A percentile compares a stretch with the other conserved stretches of the same genome.
These are phyloP conservation scores for Malachius bipustulatus DNA, from an alignment of 2,888 invertebrate species.

Conservation along the genomic window DNA sequence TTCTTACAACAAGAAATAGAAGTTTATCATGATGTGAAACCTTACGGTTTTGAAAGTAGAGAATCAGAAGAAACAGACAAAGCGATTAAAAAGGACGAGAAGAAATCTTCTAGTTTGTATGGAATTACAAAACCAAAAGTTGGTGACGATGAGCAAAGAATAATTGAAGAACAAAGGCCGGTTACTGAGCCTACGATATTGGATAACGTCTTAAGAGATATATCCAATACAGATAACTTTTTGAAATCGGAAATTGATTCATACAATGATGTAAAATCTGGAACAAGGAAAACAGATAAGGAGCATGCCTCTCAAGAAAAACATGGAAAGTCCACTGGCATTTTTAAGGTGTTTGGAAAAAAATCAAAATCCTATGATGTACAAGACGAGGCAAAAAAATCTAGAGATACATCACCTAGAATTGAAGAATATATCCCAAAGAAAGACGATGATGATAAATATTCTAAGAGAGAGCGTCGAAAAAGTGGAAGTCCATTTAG, in stretches of 20 bases:
- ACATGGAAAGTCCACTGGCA: slow-evolving; percentile 15
- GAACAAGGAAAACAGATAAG: slow-evolving; percentile 6
- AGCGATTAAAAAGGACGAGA: no score
- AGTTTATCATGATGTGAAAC: slow-evolving; percentile 20
- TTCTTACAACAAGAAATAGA: slow-evolving; percentile 24
- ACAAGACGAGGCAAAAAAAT: not conserved
- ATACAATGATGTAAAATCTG: slow-evolving; percentile 3
- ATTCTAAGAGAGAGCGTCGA: not conserved
- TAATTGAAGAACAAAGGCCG: slow-evolving; percentile 5
- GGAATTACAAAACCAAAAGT: no score
- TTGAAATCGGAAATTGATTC: slow-evolving; percentile 5
- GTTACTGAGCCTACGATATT: slow-evolving; percentile 9
- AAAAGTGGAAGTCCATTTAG: not conserved
- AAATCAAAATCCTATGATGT: not conserved
- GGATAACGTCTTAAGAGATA: slow-evolving; percentile 6
- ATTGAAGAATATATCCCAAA: not conserved
- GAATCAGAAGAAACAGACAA: slow-evolving; percentile 10
- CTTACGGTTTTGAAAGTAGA: slow-evolving; percentile 7
- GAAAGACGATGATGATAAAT: not conserved
- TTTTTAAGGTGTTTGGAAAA: not conserved
- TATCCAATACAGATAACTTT: slow-evolving; percentile 5
- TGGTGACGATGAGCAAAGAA: no score
- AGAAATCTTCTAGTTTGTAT: no score
- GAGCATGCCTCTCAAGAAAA: slow-evolving; percentile 15
- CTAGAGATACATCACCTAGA: not conserved